These are phyloP conservation scores for Plecotus auritus DNA, from an alignment of 2,113 vertebrate species.

Conservation along the genomic window DNA sequence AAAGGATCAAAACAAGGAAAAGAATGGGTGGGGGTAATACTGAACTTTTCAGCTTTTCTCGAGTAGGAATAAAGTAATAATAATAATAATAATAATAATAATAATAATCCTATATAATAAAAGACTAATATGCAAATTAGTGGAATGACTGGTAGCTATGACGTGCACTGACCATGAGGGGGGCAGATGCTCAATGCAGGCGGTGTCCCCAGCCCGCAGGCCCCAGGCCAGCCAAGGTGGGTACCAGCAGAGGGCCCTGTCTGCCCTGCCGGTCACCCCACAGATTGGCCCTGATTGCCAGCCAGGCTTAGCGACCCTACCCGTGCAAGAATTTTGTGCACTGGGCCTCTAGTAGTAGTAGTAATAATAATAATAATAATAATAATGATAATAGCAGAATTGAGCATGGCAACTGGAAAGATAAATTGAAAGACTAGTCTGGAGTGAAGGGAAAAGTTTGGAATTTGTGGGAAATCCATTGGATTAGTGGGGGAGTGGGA, in stretches of 20 bases:
- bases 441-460: neutral
- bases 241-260: too few relatives aligned
- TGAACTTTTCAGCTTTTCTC: neutral
- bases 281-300: too few relatives aligned
- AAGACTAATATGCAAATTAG: too few relatives aligned
- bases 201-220: too few relatives aligned
- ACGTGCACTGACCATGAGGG: too few relatives aligned
- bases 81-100: neutral
- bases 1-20: neutral
- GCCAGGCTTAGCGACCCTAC: too few relatives aligned
- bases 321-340: too few relatives aligned
- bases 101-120: neutral
- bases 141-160: too few relatives aligned
- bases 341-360: neutral
- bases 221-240: too few relatives aligned
- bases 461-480: neutral
- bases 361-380: neutral
- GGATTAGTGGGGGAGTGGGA: neutral
- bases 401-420: neutral
- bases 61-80: neutral
- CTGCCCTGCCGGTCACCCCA: fast-evolving
- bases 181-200: too few relatives aligned
- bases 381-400: neutral
- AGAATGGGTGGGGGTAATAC: neutral
- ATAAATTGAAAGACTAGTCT: neutral